Evolutionary conservation across 2,797 vertebrate genomes (phyloP), one percentile per base, ranked within the genome.

Genomic region (Crypturellus tataupa): DNA sequence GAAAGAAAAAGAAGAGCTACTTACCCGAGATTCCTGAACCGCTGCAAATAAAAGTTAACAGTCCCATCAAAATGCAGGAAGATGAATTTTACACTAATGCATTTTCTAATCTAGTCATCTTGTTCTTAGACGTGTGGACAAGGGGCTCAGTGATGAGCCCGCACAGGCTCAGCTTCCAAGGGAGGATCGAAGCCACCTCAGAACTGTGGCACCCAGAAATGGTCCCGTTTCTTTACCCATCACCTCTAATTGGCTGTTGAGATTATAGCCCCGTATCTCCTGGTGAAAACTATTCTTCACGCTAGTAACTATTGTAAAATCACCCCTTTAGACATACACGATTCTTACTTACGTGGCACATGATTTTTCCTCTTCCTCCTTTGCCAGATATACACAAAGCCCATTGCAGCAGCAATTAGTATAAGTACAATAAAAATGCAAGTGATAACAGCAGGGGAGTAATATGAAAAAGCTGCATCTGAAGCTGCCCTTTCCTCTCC

Each of bases 41-140:
- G 62, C 89, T 89, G 91, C 46, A 81, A 81, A 85, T 70, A 59
- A 63, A 71, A 86, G 9, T 15, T 51, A 73, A 77, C 20, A 77
- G 23, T 14, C 69, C 51, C 29, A 24, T 75, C 40, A 93, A 40
- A 23, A 69, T 20, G 25, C 13, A 37, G n/a, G 3, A 24, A 69
- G 23, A 23, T 46, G 18, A 76, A 33, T 19, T 73, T 40, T 13
- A 14, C 20, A 35, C 6, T 12, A 42, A 8, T 3, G 24, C 23
- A 6, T 33, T 76, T 18, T 39, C 58, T 44, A 9, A 35, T 13
- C 33, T 14, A 0, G 10, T 33, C 27, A 27, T 6, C 27, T n/a
- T 17, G 70, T 29, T 21, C 6, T 33, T 37, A 39, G 7, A 23
- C 0, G 7, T 7, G 8, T 2, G 33, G 2, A 23, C 47, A 31